Conservation (phyloP, 2,888 invertebrate species). For the Eupithecia dodoneata region DNA sequence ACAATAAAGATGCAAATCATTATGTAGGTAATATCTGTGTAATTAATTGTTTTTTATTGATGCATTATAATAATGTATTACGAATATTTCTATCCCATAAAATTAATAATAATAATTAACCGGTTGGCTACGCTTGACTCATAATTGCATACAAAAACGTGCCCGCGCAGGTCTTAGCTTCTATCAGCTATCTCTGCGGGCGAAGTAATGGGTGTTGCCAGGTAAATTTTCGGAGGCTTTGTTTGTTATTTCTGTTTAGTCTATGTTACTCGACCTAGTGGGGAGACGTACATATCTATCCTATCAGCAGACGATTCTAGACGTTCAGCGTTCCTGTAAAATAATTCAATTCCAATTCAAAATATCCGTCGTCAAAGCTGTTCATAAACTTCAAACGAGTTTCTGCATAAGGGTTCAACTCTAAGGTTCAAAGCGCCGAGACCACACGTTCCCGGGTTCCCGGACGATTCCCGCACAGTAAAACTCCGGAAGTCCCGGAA, state of each 20-base stretch:
- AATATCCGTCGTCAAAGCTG: slow-evolving; percentile 3
- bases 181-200: not conserved
- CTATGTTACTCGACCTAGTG: not conserved
- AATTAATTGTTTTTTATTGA: no score
- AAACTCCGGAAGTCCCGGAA: slow-evolving; percentile 70
- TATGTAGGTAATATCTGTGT: no score
- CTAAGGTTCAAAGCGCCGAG: slow-evolving; percentile 18
- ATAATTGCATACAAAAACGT: no score
- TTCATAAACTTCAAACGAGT: slow-evolving; percentile 2
- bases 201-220: not conserved
- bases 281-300: not conserved
- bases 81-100: no score
- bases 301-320: not conserved
- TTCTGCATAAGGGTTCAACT: slow-evolving; percentile 4
- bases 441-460: slow-evolving; percentile 68
- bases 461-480: slow-evolving; percentile 52
- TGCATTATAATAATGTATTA: no score
- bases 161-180: not conserved
- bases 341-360: not conserved
- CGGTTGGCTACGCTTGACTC: no score
- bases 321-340: not conserved
- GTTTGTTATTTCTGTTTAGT: not conserved
- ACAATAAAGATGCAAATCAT: no score
- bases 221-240: not conserved
- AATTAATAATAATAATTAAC: no score